phyloP scores from a whole-genome alignment of 2,113 vertebrate genomes.

The Apeltes quadracus region DNA sequence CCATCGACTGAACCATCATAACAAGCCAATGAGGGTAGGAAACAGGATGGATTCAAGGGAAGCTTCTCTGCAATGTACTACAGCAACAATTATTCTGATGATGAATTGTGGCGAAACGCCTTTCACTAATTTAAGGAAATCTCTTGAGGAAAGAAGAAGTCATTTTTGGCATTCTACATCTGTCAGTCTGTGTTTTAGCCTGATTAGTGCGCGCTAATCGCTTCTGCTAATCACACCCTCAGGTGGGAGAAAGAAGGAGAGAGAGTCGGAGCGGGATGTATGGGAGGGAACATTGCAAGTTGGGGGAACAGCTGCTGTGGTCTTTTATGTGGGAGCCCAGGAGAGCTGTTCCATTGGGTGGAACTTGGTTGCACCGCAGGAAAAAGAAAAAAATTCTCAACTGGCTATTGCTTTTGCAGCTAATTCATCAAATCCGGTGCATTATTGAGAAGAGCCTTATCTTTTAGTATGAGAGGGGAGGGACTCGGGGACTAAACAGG shows the following conservation, averaged over 20 bases:
- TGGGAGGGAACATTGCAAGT: conserved; percentile 41
- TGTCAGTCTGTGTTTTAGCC: conserved; percentile 74
- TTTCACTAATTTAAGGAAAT: conserved; percentile 68
- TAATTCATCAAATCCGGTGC: conserved; percentile 15
- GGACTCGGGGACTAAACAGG: conserved; percentile 24
- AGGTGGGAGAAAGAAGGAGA: conserved; percentile 55
- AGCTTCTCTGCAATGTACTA: not conserved
- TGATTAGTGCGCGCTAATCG: conserved; percentile 76
- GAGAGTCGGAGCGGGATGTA: conserved; percentile 32
- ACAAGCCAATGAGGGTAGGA: conserved; percentile 1
- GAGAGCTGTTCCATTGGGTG: conserved; percentile 57
- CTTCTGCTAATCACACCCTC: conserved; percentile 74
- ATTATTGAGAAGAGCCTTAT: conserved; percentile 8
- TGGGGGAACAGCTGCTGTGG: conserved; percentile 70
- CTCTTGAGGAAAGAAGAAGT: conserved; percentile 60
- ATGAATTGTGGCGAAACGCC: conserved; percentile 53
- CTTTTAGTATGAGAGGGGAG: conserved; percentile 1
- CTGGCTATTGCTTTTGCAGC: conserved; percentile 10
- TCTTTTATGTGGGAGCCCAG: conserved; percentile 60
- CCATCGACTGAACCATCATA: conserved; percentile 6
- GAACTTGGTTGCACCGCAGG: conserved; percentile 22
- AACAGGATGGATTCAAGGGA: conserved; percentile 8
- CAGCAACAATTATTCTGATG: conserved; percentile 54
- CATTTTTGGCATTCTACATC: conserved; percentile 70
- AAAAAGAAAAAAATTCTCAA: conserved; percentile 28